phyloP scores from a whole-genome alignment of 2,888 invertebrate species.

The Oligia latruncula region DNA sequence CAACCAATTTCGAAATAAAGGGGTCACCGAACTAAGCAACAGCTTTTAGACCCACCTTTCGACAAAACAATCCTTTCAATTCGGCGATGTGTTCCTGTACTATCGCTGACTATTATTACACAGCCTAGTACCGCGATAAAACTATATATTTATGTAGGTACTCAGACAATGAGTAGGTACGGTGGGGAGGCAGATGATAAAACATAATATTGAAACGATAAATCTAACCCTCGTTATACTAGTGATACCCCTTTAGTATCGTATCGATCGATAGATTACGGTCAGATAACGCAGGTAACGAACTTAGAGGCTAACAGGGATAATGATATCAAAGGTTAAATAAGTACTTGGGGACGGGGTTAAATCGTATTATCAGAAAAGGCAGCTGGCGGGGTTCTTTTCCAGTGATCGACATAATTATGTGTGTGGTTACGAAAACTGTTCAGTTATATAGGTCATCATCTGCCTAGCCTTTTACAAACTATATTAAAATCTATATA shows the following conservation, averaged over 20 bases:
- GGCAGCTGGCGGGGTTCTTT: constrained; percentile 40
- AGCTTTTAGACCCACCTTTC: constrained; percentile 19
- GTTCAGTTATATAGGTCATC: neutral
- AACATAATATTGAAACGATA: constrained; percentile 68
- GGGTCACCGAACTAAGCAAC: constrained; percentile 7
- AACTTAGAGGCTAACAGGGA: constrained; percentile 31
- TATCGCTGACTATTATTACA: constrained; percentile 20
- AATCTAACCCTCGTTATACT: constrained; percentile 61
- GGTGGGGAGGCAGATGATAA: constrained; percentile 61
- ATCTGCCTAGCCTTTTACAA: too few relatives aligned
- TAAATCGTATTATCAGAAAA: constrained; percentile 22
- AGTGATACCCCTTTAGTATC: constrained; percentile 59
- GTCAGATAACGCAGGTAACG: constrained; percentile 57
- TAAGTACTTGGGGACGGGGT: constrained; percentile 29
- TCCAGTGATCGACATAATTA: neutral
- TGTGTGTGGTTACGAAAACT: neutral
- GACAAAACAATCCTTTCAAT: constrained; percentile 9
- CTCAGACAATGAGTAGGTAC: constrained; percentile 49
- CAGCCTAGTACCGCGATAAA: constrained; percentile 36
- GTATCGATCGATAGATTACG: constrained; percentile 68
- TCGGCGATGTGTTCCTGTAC: constrained; percentile 9
- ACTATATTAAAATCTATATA: too few relatives aligned
- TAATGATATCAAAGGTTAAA: constrained; percentile 45
- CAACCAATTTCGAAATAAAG: neutral
- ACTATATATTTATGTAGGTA: constrained; percentile 30